Conservation (phyloP, 2,113 vertebrate genomes). For the Thunnus thynnus region DNA sequence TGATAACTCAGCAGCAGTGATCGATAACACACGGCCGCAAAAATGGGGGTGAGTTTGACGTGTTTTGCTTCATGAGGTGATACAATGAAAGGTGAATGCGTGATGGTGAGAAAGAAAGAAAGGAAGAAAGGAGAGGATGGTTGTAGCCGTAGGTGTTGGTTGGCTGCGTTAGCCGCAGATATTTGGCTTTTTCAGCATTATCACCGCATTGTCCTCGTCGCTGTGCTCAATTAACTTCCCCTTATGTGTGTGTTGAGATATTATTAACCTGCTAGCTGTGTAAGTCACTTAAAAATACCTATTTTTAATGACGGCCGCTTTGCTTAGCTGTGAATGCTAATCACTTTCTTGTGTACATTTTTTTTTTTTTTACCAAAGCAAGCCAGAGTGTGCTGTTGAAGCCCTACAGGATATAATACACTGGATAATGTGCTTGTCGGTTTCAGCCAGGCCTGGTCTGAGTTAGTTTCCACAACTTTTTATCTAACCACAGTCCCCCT, state of each 20-base stretch:
- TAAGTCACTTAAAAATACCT: conserved; percentile 62
- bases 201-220: conserved; percentile 1
- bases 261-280: conserved; percentile 67
- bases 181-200: neutral
- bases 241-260: conserved; percentile 40
- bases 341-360: conserved; percentile 10
- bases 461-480: conserved; percentile 32
- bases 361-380: neutral
- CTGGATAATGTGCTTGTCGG: neutral
- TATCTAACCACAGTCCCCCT: neutral
- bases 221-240: conserved; percentile 18
- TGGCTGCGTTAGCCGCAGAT: conserved; percentile 23
- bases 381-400: neutral
- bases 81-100: conserved; percentile 26
- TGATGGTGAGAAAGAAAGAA: conserved; percentile 38
- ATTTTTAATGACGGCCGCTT: conserved; percentile 18
- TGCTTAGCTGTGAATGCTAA: conserved; percentile 43
- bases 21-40: conserved; percentile 44
- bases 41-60: conserved; percentile 79
- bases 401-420: neutral
- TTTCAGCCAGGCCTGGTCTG: conserved; percentile 23
- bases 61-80: conserved; percentile 5
- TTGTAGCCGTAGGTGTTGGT: conserved; percentile 50
- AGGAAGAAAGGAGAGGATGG: conserved; percentile 39
- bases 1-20: conserved; percentile 58